These are phyloP conservation scores for Syrmaticus mikado DNA, from an alignment of 2,113 vertebrate species.

Conservation along the genomic window DNA sequence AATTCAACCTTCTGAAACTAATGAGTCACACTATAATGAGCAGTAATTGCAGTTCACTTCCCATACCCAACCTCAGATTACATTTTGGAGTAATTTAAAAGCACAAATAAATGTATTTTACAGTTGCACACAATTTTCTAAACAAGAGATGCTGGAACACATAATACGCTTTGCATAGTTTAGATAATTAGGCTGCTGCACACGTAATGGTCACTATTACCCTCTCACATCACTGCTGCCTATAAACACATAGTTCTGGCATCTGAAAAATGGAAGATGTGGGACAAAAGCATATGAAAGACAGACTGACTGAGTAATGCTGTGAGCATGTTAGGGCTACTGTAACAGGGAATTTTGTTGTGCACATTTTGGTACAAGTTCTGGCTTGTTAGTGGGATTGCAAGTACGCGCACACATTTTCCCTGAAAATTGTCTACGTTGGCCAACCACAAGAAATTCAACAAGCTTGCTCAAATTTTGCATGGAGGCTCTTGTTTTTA, in stretches of 20 bases:
- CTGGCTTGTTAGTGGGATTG: background rate
- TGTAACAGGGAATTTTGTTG: background rate
- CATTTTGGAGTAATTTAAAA: background rate
- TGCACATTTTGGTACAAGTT: background rate
- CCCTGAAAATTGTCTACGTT: background rate
- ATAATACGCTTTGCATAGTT: background rate
- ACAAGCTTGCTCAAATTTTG: background rate
- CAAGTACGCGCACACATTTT: background rate
- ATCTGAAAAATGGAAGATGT: background rate
- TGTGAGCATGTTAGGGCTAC: background rate
- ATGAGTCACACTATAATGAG: background rate
- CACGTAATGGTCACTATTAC: background rate
- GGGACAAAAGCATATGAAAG: background rate
- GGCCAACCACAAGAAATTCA: background rate
- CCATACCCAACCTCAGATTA: background rate
- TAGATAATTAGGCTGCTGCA: background rate
- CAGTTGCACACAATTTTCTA: background rate
- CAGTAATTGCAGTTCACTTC: background rate
- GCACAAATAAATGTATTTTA: background rate
- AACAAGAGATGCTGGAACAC: background rate
- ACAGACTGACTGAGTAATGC: background rate
- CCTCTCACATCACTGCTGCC: background rate
- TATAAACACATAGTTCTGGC: background rate
- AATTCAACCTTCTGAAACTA: slow-evolving; percentile 26
- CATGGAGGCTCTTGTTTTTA: background rate